These are phyloP conservation scores for Lamellibrachia columna DNA, from an alignment of 2,888 invertebrate genomes.

Conservation along the genomic window DNA sequence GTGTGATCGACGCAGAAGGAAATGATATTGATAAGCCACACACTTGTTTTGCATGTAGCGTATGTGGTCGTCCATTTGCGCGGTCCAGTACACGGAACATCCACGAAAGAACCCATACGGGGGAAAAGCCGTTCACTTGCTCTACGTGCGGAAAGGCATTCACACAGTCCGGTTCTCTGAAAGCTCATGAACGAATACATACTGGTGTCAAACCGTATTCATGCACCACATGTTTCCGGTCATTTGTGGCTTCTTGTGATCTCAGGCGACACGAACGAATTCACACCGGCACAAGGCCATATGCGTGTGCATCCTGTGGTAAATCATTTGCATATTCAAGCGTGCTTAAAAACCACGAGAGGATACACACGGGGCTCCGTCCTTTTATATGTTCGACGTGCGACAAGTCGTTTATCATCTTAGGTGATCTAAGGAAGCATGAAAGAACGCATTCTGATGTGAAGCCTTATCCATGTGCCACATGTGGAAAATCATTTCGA, in stretches of 20 bases:
- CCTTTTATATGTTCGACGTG: conserved; percentile 1
- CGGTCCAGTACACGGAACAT: not conserved
- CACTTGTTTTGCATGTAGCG: not conserved
- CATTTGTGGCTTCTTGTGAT: not conserved
- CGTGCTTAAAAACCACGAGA: conserved; percentile 18
- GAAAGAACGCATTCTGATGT: not conserved
- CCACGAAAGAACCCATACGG: not conserved
- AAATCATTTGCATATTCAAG: conserved; percentile 3
- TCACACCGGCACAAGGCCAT: not conserved
- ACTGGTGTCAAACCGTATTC: not conserved
- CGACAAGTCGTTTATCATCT: not conserved
- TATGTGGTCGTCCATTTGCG: not conserved
- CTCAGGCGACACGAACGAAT: not conserved
- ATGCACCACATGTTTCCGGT: not conserved
- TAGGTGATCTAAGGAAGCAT: conserved; percentile 7
- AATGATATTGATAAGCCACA: not conserved
- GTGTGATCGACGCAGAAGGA: not conserved
- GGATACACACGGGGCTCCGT: not conserved
- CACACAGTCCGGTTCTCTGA: not conserved
- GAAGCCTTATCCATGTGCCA: not conserved
- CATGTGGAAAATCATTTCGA: not conserved
- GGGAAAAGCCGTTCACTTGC: not conserved
- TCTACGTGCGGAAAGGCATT: not conserved
- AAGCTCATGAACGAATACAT: not conserved
- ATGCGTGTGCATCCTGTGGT: not conserved